A percentile compares a stretch with the other conserved stretches of the same genome.
These are phyloP conservation scores for Rynchops niger DNA, from an alignment of 2,113 vertebrate species.

Conservation along the genomic window DNA sequence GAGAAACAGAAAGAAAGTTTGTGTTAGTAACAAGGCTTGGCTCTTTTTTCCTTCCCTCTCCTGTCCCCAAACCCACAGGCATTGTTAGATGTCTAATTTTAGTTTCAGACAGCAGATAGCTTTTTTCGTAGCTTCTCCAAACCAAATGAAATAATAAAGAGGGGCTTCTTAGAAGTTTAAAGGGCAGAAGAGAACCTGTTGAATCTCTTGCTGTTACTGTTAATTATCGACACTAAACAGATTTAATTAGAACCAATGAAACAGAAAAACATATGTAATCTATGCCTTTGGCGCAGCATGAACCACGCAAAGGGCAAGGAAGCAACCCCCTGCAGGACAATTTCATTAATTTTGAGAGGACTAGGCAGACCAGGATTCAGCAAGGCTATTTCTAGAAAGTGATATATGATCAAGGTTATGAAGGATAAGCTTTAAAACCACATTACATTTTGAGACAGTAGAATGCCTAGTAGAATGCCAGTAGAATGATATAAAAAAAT, in stretches of 20 bases:
- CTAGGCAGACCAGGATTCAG: not conserved
- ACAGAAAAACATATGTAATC: not conserved
- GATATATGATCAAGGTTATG: not conserved
- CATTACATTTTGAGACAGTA: not conserved
- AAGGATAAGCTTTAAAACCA: not conserved
- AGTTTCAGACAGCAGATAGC: not conserved
- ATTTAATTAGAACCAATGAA: not conserved
- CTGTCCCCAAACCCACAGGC: not conserved
- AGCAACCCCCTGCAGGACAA: fast-evolving
- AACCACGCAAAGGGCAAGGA: not conserved
- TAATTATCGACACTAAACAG: not conserved
- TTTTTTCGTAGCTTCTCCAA: not conserved
- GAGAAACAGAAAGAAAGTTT: not conserved
- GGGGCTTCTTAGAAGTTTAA: not conserved
- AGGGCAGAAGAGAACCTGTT: not conserved
- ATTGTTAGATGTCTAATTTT: not conserved
- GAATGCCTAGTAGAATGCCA: too few species aligned
- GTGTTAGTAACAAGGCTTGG: not conserved
- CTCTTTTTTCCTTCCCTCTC: not conserved
- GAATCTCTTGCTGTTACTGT: not conserved
- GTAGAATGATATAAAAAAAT: not conserved
- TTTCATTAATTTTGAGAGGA: not conserved
- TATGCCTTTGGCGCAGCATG: not conserved
- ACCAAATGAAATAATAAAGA: not conserved
- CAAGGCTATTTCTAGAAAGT: not conserved